Base-by-base conservation (phyloP, 2,797 vertebrate genomes). In the Acomys russatus region DNA sequence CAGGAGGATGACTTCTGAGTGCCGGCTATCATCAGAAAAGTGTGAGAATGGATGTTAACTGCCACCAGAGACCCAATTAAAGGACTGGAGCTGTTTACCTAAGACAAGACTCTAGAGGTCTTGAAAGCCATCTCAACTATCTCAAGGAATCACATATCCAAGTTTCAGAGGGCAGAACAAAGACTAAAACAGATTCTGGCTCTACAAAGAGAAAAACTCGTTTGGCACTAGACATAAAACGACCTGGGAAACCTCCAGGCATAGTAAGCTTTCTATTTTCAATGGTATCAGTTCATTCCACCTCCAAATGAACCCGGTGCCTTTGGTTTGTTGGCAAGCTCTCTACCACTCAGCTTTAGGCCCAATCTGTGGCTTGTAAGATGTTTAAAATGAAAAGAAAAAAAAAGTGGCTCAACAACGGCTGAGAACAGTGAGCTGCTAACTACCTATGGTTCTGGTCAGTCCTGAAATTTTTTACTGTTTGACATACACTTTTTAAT, bases 161-260 rank as follows among this genome's bases (percentile, higher is more conserved):
- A 94, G 51, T 94, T 66, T 94, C 56, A 71, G 66, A 94, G 20
- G 49, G 54, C 77, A 94, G 88, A 91, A 92, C 9, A 70, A 38
- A 85, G 28, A 64, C 38, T 71, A 18, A 90, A 95, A 96, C 30
- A 95, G 86, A 93, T 79, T 86, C 87, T 96, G 51, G 54, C 56
- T 84, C 96, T 90, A 82, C 3, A 71, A 0, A 66, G 9, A 61
- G 66, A 82, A 97, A 96, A 94, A 92, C 4, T 54, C 90, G 90
- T 0, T 92, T 44, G 64, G 92, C 84, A 88, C 71, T 44, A 96
- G 73, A 83, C 18, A n/a, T 80, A 90, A 92, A 90, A 88, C 64
- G 33, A 94, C 91, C 88, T 20, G 44, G 18, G 20, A 4, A 11
- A 68, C 71, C n/a, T 91, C 59, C 89, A 49, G 44, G 88, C 78